Conservation (phyloP, 1,140 invertebrate genomes). For the Drosophila sp. region DNA sequence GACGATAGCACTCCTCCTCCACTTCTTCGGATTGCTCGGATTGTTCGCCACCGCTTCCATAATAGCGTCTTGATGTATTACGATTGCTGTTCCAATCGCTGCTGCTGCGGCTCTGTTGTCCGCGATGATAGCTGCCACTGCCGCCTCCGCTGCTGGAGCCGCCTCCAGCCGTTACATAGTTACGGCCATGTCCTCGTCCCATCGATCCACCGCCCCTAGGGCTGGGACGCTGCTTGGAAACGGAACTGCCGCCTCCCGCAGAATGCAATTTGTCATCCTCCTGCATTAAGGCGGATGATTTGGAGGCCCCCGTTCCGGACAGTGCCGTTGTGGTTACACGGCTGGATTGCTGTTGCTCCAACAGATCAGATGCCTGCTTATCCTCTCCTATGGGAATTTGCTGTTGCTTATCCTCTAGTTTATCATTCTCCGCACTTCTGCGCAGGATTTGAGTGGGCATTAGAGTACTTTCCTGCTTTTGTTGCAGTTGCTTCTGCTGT, state of each 20-base stretch:
- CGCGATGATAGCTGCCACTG: slow-evolving; percentile 71
- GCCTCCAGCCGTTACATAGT: slow-evolving; percentile 50
- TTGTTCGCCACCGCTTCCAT: slow-evolving; percentile 64
- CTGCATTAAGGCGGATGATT: not conserved
- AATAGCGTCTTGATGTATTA: slow-evolving; percentile 57
- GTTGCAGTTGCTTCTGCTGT: slow-evolving; percentile 46
- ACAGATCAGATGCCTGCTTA: not conserved
- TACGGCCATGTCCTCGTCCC: slow-evolving; percentile 38
- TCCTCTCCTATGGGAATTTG: not conserved
- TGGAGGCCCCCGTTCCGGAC: not conserved
- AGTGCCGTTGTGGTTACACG: not conserved
- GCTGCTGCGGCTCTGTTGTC: slow-evolving; percentile 50
- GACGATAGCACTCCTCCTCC: slow-evolving; percentile 75
- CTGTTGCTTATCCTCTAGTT: slow-evolving; percentile 7
- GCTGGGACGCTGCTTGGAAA: slow-evolving; percentile 55
- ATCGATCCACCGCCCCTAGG: slow-evolving; percentile 77
- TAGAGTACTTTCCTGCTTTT: not conserved
- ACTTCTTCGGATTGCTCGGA: slow-evolving; percentile 76
- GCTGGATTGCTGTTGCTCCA: not conserved
- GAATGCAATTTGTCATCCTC: slow-evolving; percentile 20
- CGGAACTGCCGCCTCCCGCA: slow-evolving; percentile 39
- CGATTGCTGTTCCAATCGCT: slow-evolving; percentile 66
- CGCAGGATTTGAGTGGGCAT: not conserved
- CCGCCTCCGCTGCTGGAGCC: slow-evolving; percentile 43
- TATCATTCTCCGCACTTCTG: slow-evolving; percentile 4